phyloP scores from a whole-genome alignment of 2,888 invertebrate species.

The Thecophora atra region DNA sequence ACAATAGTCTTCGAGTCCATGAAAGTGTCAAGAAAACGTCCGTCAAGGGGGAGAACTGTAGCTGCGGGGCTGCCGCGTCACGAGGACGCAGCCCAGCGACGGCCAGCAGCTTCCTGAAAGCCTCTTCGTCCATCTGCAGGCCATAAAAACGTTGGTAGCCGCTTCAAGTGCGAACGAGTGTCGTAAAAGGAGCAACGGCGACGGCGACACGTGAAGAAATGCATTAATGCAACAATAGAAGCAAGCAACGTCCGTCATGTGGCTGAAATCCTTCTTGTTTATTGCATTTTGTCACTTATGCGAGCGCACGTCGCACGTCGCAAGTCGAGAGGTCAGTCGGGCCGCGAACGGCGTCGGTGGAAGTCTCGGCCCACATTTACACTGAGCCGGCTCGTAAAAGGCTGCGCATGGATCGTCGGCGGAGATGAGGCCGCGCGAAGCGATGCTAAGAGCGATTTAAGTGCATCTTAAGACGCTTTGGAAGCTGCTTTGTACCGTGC shows the following conservation, averaged over 20 bases:
- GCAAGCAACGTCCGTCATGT: neutral
- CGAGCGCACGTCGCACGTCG: neutral
- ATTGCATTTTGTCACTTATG: conserved; percentile 19
- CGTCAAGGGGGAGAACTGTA: no score
- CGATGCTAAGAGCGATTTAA: neutral
- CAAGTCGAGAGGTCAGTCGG: neutral
- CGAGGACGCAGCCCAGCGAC: no score
- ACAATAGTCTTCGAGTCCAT: neutral
- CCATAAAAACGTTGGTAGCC: conserved; percentile 14
- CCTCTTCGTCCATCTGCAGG: neutral
- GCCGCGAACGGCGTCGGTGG: no score
- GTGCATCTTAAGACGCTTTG: conserved; percentile 28
- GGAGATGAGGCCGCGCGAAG: conserved; percentile 9
- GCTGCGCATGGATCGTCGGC: neutral
- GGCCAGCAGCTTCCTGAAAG: no score
- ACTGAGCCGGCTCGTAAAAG: neutral
- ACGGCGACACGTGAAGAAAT: conserved; percentile 26
- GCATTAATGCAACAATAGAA: conserved; percentile 26
- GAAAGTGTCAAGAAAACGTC: neutral
- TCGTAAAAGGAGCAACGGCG: conserved; percentile 15
- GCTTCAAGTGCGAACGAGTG: conserved; percentile 21
- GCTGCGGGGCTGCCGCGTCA: no score
- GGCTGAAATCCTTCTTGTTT: conserved; percentile 17
- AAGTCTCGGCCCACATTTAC: neutral
- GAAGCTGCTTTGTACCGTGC: conserved; percentile 23